Conservation (phyloP, 2,113 vertebrate species). For the Sphyrna mokarran region DNA sequence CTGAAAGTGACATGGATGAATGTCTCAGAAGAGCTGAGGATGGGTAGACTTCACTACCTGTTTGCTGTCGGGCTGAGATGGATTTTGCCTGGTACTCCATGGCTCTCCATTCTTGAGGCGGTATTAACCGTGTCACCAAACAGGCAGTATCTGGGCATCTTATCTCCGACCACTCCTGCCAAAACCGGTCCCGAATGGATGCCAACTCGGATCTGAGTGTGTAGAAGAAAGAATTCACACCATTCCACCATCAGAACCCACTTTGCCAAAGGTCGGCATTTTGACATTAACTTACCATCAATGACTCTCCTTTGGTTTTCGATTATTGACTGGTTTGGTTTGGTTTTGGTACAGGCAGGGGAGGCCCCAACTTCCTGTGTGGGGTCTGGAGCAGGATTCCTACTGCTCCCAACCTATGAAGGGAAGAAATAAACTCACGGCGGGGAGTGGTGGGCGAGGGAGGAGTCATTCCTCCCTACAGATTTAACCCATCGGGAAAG, state of each 20-base stretch:
- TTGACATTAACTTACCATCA: background rate
- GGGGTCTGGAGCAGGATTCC: background rate
- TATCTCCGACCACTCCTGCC: slow-evolving; percentile 63
- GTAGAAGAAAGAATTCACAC: background rate
- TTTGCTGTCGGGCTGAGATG: slow-evolving; percentile 58
- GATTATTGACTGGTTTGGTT: background rate
- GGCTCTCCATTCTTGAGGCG: slow-evolving; percentile 63
- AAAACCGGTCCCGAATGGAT: slow-evolving; percentile 60
- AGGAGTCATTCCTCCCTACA: background rate
- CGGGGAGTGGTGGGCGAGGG: background rate
- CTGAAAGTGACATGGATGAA: background rate
- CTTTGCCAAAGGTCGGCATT: background rate
- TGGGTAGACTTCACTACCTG: slow-evolving; percentile 41
- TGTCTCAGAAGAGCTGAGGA: background rate
- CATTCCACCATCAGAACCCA: background rate
- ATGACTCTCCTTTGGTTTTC: background rate
- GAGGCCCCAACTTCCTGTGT: background rate
- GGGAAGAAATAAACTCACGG: background rate
- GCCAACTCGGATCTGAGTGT: slow-evolving; percentile 56
- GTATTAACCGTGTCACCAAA: slow-evolving; percentile 69
- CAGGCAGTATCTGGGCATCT: slow-evolving; percentile 62
- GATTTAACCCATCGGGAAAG: background rate
- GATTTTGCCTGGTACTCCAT: slow-evolving; percentile 58
- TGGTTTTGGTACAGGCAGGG: no score
- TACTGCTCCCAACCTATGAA: background rate